These are phyloP conservation scores for Anadara kagoshimensis DNA, from an alignment of 1,140 invertebrate genomes.

Conservation along the genomic window DNA sequence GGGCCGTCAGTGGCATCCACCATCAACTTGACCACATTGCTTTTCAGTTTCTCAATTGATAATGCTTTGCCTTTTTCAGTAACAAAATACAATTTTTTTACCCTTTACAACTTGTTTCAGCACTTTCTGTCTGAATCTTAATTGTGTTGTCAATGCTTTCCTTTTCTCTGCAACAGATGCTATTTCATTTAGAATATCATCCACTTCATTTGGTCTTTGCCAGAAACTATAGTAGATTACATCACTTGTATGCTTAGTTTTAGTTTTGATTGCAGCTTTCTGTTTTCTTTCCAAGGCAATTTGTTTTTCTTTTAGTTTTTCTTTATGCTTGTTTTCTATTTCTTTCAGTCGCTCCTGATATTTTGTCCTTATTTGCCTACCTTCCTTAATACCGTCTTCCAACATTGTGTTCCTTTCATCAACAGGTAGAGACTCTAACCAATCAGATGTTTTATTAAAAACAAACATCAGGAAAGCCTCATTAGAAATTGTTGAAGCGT, in stretches of 20 bases:
- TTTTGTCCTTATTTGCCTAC: background rate
- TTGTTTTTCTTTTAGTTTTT: constrained; percentile 2
- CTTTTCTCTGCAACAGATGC: constrained; percentile 15
- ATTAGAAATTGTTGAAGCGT: constrained; percentile 39
- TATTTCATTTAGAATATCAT: too few species aligned
- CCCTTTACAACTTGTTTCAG: constrained; percentile 13
- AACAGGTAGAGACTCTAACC: too few species aligned
- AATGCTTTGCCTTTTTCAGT: too few species aligned
- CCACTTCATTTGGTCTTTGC: too few species aligned
- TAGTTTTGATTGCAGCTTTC: background rate
- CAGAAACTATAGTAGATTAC: background rate
- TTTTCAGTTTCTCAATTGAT: too few species aligned
- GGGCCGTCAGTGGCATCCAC: background rate
- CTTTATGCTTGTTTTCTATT: too few species aligned
- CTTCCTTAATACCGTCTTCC: constrained; percentile 12
- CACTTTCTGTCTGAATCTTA: constrained; percentile 19
- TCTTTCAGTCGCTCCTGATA: background rate
- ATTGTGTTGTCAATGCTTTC: constrained; percentile 15
- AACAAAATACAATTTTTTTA: too few species aligned
- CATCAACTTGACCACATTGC: too few species aligned
- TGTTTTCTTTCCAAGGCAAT: background rate
- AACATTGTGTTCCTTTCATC: too few species aligned
- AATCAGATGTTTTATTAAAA: constrained; percentile 42
- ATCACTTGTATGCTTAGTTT: background rate
- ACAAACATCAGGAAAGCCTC: constrained; percentile 45